phyloP scores from a whole-genome alignment of 2,113 vertebrate species.

The Otocyon megalotis region DNA sequence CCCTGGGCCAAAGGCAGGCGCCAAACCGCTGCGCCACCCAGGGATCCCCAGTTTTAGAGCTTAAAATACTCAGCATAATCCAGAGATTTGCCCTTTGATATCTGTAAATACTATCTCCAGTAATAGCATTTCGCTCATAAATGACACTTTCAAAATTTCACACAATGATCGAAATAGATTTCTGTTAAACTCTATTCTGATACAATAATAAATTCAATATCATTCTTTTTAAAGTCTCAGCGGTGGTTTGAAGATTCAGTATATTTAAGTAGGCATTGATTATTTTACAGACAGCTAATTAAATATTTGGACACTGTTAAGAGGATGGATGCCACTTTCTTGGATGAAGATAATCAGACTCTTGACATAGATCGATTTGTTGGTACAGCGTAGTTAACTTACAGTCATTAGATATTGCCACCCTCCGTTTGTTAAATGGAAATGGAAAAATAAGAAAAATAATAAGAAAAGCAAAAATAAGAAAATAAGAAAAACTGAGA shows the following conservation, averaged over 20 bases:
- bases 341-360: neutral
- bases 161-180: neutral
- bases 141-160: neutral
- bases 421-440: neutral
- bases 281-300: slow-evolving; percentile 72
- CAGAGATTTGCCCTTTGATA: slow-evolving; percentile 1
- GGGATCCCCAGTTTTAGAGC: slow-evolving; percentile 19
- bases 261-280: slow-evolving; percentile 67
- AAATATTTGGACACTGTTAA: slow-evolving; percentile 65
- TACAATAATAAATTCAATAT: neutral
- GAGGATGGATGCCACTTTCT: slow-evolving; percentile 62
- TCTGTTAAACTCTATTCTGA: neutral
- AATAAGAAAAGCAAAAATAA: too few relatives aligned
- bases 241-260: slow-evolving; percentile 68
- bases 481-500: neutral
- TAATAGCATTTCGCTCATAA: slow-evolving; percentile 23
- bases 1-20: too few relatives aligned
- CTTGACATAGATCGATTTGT: neutral
- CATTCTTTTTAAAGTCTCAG: slow-evolving; percentile 28
- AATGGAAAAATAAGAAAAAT: slow-evolving; percentile 27
- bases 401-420: neutral
- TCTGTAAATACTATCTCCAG: neutral
- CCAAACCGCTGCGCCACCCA: too few relatives aligned
- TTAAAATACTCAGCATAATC: neutral
- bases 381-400: slow-evolving; percentile 25